phyloP scores from a whole-genome alignment of 2,113 vertebrate genomes.

The Henicopernis longicauda region DNA sequence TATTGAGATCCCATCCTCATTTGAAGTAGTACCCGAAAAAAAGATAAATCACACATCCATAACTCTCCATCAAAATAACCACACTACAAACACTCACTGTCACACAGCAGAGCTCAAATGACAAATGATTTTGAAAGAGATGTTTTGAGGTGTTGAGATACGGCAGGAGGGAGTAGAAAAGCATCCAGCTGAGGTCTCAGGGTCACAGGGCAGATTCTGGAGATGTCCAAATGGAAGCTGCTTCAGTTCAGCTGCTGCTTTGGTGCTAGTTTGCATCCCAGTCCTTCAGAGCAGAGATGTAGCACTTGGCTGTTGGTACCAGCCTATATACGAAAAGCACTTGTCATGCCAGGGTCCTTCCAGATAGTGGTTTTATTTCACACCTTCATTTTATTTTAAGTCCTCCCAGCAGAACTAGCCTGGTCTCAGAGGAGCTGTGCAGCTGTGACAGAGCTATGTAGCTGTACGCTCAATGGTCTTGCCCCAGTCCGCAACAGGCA shows the following conservation, averaged over 20 bases:
- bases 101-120: not conserved
- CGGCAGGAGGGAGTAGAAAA: not conserved
- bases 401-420: not conserved
- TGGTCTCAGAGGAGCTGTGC: not conserved
- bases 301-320: not conserved
- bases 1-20: not conserved
- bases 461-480: not conserved
- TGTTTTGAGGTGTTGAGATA: not conserved
- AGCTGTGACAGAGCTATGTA: not conserved
- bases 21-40: not conserved
- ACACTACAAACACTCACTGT: constrained; percentile 14
- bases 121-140: not conserved
- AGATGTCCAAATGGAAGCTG: not conserved
- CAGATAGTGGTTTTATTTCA: not conserved
- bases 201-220: not conserved
- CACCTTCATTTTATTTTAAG: not conserved
- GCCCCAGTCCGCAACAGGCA: not conserved
- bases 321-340: not conserved
- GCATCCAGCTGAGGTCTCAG: not conserved
- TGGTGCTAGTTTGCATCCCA: not conserved
- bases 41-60: not conserved
- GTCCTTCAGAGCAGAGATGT: not conserved
- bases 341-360: not conserved
- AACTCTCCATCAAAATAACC: not conserved
- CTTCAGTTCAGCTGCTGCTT: not conserved